These are phyloP conservation scores for Paralichthys olivaceus DNA, from an alignment of 2,113 vertebrate genomes.

Conservation along the genomic window DNA sequence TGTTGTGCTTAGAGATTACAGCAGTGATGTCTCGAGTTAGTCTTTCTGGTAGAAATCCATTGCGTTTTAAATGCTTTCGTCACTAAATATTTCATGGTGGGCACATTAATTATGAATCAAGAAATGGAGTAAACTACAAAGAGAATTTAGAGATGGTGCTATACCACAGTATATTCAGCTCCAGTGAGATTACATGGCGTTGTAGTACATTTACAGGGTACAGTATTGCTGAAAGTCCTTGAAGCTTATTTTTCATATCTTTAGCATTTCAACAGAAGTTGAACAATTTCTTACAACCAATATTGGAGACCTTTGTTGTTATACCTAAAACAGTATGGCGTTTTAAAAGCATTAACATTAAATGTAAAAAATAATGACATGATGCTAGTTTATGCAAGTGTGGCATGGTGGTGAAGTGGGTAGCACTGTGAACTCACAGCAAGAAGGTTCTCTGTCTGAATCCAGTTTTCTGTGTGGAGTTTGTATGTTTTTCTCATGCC, in stretches of 20 bases:
- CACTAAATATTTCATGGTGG: conserved; percentile 67
- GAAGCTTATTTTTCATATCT: neutral
- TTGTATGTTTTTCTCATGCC: too few species aligned
- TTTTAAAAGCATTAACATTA: too few species aligned
- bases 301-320: too few species aligned
- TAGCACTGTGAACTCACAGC: too few species aligned
- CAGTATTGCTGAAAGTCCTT: neutral
- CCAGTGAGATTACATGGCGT: conserved; percentile 1
- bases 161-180: neutral
- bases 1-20: conserved; percentile 4
- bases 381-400: too few species aligned
- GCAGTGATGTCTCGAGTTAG: neutral
- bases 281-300: too few species aligned
- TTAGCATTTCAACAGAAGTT: neutral
- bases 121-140: conserved; percentile 41
- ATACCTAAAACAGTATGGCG: too few species aligned
- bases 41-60: conserved; percentile 17
- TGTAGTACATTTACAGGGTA: neutral
- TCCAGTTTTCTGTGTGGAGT: too few species aligned
- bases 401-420: too few species aligned
- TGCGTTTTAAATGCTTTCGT: conserved; percentile 43
- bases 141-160: conserved; percentile 25
- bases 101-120: conserved; percentile 61
- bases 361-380: too few species aligned
- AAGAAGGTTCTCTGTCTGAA: too few species aligned